Conservation (phyloP, 2,113 vertebrate species). For the Maccullochella peelii region DNA sequence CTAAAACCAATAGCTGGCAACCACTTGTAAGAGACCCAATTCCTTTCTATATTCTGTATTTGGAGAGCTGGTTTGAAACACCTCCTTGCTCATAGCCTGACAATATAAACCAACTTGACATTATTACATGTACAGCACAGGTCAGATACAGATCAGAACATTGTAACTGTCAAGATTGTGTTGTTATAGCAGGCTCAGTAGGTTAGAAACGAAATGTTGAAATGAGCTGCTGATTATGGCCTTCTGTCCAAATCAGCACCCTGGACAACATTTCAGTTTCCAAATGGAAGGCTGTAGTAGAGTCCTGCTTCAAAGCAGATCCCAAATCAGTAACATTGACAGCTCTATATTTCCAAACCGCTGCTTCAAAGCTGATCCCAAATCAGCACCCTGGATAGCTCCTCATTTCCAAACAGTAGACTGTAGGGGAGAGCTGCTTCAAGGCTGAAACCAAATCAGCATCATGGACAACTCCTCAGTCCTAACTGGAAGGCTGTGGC, state of each 20-base stretch:
- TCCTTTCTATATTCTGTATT: background rate
- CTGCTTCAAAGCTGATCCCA: conserved; percentile 17
- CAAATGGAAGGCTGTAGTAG: conserved; percentile 3
- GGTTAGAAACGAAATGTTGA: conserved; percentile 15
- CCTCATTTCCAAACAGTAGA: background rate
- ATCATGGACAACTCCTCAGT: no score
- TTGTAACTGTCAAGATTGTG: conserved; percentile 15
- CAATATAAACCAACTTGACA: conserved; percentile 33
- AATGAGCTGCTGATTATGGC: conserved; percentile 21
- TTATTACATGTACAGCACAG: conserved; percentile 22
- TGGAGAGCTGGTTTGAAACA: conserved; percentile 14
- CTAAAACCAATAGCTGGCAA: conserved; percentile 12
- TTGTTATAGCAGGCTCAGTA: conserved; percentile 10
- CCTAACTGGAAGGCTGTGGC: no score
- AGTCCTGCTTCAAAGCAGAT: conserved; percentile 31
- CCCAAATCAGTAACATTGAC: conserved; percentile 26
- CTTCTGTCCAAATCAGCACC: conserved; percentile 19
- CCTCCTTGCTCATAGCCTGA: background rate
- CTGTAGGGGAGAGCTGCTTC: background rate
- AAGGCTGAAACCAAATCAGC: conserved; percentile 25
- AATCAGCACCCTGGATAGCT: conserved; percentile 35
- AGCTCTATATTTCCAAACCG: background rate
- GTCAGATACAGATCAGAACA: conserved; percentile 17
- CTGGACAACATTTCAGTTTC: conserved; percentile 34
- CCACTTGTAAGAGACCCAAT: background rate